Evolutionary conservation across 1,140 invertebrate species (phyloP).

Genomic region (Laupala kohalensis): DNA sequence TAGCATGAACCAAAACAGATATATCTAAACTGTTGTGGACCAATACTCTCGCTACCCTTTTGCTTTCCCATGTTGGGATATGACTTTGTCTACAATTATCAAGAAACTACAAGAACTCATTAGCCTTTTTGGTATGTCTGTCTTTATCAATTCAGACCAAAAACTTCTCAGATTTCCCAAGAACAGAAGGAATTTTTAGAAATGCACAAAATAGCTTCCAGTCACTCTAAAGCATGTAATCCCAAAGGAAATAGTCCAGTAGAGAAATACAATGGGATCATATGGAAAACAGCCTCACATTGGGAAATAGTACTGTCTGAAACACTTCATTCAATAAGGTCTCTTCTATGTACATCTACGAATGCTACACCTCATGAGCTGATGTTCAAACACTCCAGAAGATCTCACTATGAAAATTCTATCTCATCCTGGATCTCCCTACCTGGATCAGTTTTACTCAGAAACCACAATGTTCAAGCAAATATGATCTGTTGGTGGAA

Average conservation of each 20-base stretch:
- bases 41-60: conserved; percentile 26
- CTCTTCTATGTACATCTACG: conserved; percentile 11
- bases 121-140: conserved; percentile 17
- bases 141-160: conserved; percentile 20
- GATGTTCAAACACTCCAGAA: not conserved
- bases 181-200: conserved; percentile 12
- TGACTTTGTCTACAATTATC: conserved; percentile 18
- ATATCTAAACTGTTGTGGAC: conserved; percentile 22
- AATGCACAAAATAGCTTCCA: conserved; percentile 13
- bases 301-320: conserved; percentile 10
- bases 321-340: conserved; percentile 8
- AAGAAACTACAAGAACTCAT: conserved; percentile 16
- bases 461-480: not conserved
- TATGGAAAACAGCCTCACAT: conserved; percentile 16
- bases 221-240: conserved; percentile 15
- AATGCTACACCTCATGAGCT: conserved; percentile 10
- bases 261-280: conserved; percentile 16
- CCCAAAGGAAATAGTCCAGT: conserved; percentile 14
- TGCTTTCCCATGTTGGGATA: conserved; percentile 18
- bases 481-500: conserved; percentile 9
- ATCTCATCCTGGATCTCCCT: not conserved
- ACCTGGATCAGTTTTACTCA: conserved; percentile 9
- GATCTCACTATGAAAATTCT: not conserved
- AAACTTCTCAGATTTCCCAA: conserved; percentile 18
- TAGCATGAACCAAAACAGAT: conserved; percentile 18